phyloP scores from a whole-genome alignment of 2,113 vertebrate species.

The Mugil cephalus region DNA sequence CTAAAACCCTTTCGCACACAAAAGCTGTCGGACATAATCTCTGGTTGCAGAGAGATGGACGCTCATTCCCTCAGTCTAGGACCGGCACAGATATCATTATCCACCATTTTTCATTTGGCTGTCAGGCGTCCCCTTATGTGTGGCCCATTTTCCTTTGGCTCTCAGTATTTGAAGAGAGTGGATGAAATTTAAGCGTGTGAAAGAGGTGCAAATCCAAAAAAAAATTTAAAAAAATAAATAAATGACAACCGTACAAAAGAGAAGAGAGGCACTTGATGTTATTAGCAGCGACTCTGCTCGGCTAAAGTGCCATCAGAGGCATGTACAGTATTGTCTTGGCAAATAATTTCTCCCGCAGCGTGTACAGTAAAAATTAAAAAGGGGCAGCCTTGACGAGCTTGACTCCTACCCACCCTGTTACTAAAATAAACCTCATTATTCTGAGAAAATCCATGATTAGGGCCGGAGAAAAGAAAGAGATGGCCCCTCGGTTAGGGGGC shows the following conservation, averaged over 20 bases:
- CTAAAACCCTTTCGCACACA: constrained; percentile 78
- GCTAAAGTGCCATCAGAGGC: constrained; percentile 1
- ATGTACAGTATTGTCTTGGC: constrained; percentile 18
- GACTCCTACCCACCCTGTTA: constrained; percentile 86
- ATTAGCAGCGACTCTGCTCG: neutral
- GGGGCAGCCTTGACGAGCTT: constrained; percentile 38
- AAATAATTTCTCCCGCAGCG: constrained; percentile 17
- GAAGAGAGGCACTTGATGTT: constrained; percentile 3
- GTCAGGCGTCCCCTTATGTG: constrained; percentile 47
- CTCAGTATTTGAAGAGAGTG: neutral
- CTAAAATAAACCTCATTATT: constrained; percentile 91
- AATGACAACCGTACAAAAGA: neutral
- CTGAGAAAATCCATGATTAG: constrained; percentile 92
- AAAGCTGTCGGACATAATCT: constrained; percentile 78
- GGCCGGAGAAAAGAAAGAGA: constrained; percentile 85
- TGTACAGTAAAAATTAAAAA: constrained; percentile 42
- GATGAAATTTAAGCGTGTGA: neutral
- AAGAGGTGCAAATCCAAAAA: neutral
- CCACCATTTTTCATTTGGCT: constrained; percentile 8
- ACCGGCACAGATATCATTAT: constrained; percentile 21
- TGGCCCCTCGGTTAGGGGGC: constrained; percentile 64
- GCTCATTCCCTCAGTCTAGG: constrained; percentile 54
- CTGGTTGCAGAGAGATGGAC: constrained; percentile 51
- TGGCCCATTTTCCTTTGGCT: constrained; percentile 17
- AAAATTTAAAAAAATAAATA: constrained; percentile 21